Conservation (phyloP, 2,797 vertebrate species). For the Clarias platycephalus region DNA sequence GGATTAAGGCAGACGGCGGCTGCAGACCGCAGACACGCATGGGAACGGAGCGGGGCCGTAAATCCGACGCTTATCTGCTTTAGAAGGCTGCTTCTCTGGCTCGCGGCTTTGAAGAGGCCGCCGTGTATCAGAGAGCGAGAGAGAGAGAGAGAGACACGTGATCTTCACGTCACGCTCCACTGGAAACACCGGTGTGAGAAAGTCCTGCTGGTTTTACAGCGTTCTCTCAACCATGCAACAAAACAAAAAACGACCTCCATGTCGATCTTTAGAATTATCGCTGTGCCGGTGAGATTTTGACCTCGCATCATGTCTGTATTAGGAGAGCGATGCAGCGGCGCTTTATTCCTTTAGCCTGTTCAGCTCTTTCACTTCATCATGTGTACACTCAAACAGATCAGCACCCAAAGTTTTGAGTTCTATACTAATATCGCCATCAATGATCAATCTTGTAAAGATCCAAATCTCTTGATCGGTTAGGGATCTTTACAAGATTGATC, state of each 20-base stretch:
- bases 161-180: constrained; percentile 52
- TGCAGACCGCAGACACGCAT: constrained; percentile 73
- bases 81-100: constrained; percentile 73
- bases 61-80: constrained; percentile 77
- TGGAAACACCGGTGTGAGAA: neutral
- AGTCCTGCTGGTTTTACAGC: neutral
- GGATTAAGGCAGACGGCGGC: constrained; percentile 71
- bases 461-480: neutral
- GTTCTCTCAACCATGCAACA: neutral
- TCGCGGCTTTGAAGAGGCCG: constrained; percentile 75
- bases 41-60: constrained; percentile 73
- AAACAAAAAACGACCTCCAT: neutral
- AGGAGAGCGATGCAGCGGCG: neutral
- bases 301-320: neutral
- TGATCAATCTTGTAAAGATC: neutral
- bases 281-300: neutral
- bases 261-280: neutral
- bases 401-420: neutral
- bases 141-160: constrained; percentile 56
- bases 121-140: constrained; percentile 61
- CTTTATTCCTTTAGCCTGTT: neutral
- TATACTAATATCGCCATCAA: neutral
- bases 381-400: neutral
- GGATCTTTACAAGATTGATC: neutral
- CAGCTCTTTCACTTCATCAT: too few relatives aligned